Base-by-base conservation (phyloP, 2,797 vertebrate species). In the Hirundo rustica region DNA sequence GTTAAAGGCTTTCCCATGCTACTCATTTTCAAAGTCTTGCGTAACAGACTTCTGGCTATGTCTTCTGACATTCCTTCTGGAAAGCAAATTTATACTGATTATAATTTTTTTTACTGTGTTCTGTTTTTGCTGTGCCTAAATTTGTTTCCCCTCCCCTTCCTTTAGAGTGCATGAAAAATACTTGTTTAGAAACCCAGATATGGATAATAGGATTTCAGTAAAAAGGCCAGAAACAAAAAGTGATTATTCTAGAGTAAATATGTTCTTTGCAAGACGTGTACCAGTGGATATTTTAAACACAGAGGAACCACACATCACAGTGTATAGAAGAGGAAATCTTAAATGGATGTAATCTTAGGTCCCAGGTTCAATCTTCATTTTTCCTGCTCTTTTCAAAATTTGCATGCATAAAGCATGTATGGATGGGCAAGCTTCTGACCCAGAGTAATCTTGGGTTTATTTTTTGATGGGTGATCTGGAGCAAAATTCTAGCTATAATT, bases 1-100 rank as follows among this genome's bases (percentile, higher is more conserved):
- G 93, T 93, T 96, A 96, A 96, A 94, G 86, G 10, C 55, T 95
- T 95, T 94, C 62, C 77, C 76, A 40, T 84, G 66, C 85, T 84
- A 84, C 62, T 85, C 11, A 66, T 84, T 91, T 96, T 94, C 82
- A 72, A 92, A 75, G 36, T 67, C 65, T 86, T 92, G 19, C 44
- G 5, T 70, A 80, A 77, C 38, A 61, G 64, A 88, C 27, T 70
- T 73, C 65, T 77, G 42, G 58, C 55, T 50, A 30, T 6, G 9
- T 80, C 89, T 68, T 74, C 57, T 84, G 38, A 19, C 15, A 7
- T 85, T 85, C 57, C 60, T 95, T 89, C 74, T 92, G 77, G 62
- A 93, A 95, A 81, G 51, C 61, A 95, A 92, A 82, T 94, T 87
- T 95, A 40, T 74, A 85, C 38, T 34, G 19, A 76, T 88, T 76